Conservation (phyloP, 2,888 invertebrate species). For the Phaonia tiefii region DNA sequence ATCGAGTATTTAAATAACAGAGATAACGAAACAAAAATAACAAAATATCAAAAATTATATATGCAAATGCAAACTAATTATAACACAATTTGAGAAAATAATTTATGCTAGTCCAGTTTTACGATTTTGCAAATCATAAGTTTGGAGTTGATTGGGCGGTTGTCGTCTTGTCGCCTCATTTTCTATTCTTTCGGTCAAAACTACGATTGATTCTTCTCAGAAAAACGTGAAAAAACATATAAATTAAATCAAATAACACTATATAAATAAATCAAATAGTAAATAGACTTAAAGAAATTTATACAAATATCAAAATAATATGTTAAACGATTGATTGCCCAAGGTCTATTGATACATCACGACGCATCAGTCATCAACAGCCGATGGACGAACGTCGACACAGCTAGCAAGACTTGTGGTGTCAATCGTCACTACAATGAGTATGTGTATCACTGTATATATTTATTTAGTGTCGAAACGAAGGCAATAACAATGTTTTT, state of each 20-base stretch:
- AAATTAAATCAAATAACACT: slow-evolving; percentile 33
- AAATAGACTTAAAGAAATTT: slow-evolving; percentile 45
- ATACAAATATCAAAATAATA: slow-evolving; percentile 29
- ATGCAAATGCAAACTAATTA: slow-evolving; percentile 34
- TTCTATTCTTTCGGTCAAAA: background rate
- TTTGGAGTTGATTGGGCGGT: background rate
- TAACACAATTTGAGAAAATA: slow-evolving; percentile 7
- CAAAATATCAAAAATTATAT: slow-evolving; percentile 16
- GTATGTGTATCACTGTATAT: no score
- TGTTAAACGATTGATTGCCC: slow-evolving; percentile 57
- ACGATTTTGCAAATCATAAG: slow-evolving; percentile 27
- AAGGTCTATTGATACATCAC: slow-evolving; percentile 49
- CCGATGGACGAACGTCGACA: slow-evolving; percentile 18
- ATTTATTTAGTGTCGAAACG: background rate
- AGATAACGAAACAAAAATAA: background rate
- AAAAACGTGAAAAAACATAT: background rate
- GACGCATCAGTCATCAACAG: slow-evolving; percentile 13
- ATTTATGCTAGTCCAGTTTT: slow-evolving; percentile 30
- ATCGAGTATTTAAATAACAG: background rate
- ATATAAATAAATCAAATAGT: slow-evolving; percentile 36
- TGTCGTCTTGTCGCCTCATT: background rate
- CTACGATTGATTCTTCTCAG: background rate
- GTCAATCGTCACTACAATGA: slow-evolving; percentile 3
- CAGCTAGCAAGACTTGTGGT: background rate
- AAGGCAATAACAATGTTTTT: slow-evolving; percentile 10